Evolutionary conservation across 1,140 invertebrate genomes (phyloP).

Genomic region (Brachionus calyciflorus): DNA sequence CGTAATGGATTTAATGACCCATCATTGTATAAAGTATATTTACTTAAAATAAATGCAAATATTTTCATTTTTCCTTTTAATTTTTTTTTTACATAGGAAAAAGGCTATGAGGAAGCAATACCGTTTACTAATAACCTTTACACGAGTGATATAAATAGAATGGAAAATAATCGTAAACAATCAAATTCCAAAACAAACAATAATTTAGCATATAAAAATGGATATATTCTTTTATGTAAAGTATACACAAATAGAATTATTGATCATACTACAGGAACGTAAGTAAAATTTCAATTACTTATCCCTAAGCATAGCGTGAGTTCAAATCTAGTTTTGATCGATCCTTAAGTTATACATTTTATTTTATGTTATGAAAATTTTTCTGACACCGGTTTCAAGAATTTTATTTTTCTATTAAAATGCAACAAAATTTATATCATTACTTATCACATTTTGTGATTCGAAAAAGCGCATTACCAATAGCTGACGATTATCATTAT

Average conservation of each 20-base stretch:
- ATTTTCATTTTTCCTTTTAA: not conserved
- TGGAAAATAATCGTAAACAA: constrained; percentile 50
- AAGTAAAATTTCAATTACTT: not conserved
- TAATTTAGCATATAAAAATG: constrained; percentile 21
- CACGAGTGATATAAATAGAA: constrained; percentile 55
- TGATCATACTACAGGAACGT: constrained; percentile 6
- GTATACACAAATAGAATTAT: constrained; percentile 13
- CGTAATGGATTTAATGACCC: constrained; percentile 56
- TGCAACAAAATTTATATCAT: too few species aligned
- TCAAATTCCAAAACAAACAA: constrained; percentile 1
- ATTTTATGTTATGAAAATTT: too few species aligned
- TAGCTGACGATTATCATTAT: too few species aligned
- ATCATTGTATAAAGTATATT: constrained; percentile 53
- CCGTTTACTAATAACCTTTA: constrained; percentile 58
- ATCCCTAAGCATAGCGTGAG: not conserved
- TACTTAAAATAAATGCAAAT: not conserved
- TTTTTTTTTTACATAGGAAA: too few species aligned
- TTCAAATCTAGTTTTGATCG: too few species aligned
- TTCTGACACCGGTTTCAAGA: too few species aligned
- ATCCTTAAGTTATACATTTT: too few species aligned
- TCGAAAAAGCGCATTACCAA: too few species aligned
- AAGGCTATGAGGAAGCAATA: constrained; percentile 57
- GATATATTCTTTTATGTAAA: constrained; percentile 30
- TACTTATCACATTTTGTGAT: too few species aligned
- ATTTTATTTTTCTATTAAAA: too few species aligned